Conservation (phyloP, 2,113 vertebrate genomes). For the Drymodes brunneopygia region DNA sequence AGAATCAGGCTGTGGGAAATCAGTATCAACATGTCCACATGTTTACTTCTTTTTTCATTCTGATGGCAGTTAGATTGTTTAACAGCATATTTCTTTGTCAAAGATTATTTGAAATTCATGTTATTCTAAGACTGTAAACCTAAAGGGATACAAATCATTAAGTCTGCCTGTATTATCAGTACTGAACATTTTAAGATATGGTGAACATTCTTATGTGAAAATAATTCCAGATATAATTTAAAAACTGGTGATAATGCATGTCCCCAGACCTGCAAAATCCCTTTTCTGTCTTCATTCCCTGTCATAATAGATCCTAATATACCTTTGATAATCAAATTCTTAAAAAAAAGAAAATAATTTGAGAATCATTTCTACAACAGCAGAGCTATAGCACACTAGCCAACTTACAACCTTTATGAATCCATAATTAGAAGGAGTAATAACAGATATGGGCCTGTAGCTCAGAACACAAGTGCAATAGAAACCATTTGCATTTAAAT, state of each 20-base stretch:
- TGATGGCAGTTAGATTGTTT: constrained; percentile 53
- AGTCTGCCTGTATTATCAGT: neutral
- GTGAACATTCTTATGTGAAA: neutral
- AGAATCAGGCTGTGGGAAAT: constrained; percentile 46
- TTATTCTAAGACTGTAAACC: constrained; percentile 42
- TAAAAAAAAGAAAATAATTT: neutral
- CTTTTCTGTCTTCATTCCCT: neutral
- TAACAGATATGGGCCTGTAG: neutral
- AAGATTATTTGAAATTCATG: constrained; percentile 58
- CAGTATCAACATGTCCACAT: constrained; percentile 66
- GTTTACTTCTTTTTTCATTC: constrained; percentile 57
- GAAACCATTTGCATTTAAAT: neutral
- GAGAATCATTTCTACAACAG: neutral
- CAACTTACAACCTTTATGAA: neutral
- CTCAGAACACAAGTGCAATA: neutral
- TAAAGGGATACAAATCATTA: constrained; percentile 20
- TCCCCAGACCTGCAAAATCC: neutral
- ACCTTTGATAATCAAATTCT: neutral
- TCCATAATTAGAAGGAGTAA: neutral
- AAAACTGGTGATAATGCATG: neutral
- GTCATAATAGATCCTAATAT: neutral
- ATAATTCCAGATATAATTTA: neutral
- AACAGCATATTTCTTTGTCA: constrained; percentile 33
- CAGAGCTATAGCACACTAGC: neutral
- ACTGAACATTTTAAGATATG: constrained; percentile 7